phyloP scores from a whole-genome alignment of 2,113 vertebrate species.

The Thalassoma bifasciatum region DNA sequence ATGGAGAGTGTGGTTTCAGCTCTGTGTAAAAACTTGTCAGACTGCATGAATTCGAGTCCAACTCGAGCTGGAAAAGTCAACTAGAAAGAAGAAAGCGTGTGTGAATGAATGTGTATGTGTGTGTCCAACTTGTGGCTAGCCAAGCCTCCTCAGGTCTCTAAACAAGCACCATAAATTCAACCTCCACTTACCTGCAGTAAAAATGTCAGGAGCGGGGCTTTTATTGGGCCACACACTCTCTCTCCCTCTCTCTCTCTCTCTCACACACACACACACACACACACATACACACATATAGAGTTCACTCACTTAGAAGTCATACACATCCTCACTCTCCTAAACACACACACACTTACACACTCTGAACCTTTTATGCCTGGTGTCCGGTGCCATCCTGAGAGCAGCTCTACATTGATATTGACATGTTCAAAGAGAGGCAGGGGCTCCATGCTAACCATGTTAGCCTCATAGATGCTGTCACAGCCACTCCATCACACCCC shows the following conservation, averaged over 20 bases:
- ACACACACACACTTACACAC: constrained; percentile 15
- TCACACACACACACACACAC: constrained; percentile 25
- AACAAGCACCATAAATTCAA: constrained; percentile 76
- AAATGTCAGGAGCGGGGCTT: constrained; percentile 75
- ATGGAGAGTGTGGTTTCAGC: constrained; percentile 12
- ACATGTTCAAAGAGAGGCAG: constrained; percentile 45
- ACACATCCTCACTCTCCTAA: constrained; percentile 16
- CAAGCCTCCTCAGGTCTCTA: constrained; percentile 64
- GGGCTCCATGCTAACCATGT: constrained; percentile 65
- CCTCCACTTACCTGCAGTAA: constrained; percentile 79
- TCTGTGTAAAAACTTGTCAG: constrained; percentile 30
- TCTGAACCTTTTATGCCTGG: constrained; percentile 11
- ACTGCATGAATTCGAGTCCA: constrained; percentile 24
- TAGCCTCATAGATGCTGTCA: constrained; percentile 65
- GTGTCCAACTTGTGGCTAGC: constrained; percentile 45
- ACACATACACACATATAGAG: constrained; percentile 11
- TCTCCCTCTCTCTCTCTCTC: constrained; percentile 45
- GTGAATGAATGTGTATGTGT: constrained; percentile 9
- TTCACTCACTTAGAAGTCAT: constrained; percentile 30
- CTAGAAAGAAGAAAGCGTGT: constrained; percentile 10
- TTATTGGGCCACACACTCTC: constrained; percentile 76
- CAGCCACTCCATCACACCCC: constrained; percentile 57
- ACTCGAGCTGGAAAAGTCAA: constrained; percentile 45
- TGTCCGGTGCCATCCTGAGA: constrained; percentile 26
- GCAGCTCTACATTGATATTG: constrained; percentile 58